Base-by-base conservation (phyloP, 2,113 vertebrate species). In the Monarcha castaneiventris region DNA sequence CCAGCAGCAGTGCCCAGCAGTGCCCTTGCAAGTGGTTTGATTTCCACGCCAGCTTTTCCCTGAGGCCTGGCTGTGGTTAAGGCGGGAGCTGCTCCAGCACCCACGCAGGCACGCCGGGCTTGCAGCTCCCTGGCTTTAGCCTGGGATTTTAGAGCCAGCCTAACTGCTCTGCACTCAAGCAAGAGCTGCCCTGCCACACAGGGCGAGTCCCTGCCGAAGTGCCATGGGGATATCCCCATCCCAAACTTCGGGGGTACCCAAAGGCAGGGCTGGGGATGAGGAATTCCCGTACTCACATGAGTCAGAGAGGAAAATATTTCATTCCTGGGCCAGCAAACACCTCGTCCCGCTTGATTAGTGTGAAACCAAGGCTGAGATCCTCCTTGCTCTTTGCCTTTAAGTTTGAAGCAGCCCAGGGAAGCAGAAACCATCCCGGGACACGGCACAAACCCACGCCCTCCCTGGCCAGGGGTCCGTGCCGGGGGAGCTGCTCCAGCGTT, bases 231-330 rank as follows among this genome's bases (percentile, higher is more conserved):
- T 26, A 43, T 2, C 29, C n/a, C 5, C 29, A 15, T 93, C 63
- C 79, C 72, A 62, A 19, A 73, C 16, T 46, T 51, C 7, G 39
- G 43, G 64, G 77, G n/a, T 72, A 43, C 80, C 43, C 56, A 27
- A 37, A 78, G 56, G 49, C 48, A 75, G 56, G 0, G 0, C 41
- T 74, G 44, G 37, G 59, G 44, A 6, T 26, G 72, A 84, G 32
- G 66, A 81, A 78, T 87, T 81, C 46, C 51, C 67, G 68, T 39
- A 46, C 37, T 62, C 69, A 15, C 54, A 16, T 82, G 87, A 93
- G 66, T 91, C 84, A 91, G 46, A 84, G 80, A 33, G 94, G 91
- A 93, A 96, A 95, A 78, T 62, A 73, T 91, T 93, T 82, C 6
- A 62, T 49, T 84, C 58, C 29, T 3, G 6, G 23, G 77, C 49